Evolutionary conservation across 1,140 invertebrate species (phyloP).

Genomic region (Orius laevigatus): DNA sequence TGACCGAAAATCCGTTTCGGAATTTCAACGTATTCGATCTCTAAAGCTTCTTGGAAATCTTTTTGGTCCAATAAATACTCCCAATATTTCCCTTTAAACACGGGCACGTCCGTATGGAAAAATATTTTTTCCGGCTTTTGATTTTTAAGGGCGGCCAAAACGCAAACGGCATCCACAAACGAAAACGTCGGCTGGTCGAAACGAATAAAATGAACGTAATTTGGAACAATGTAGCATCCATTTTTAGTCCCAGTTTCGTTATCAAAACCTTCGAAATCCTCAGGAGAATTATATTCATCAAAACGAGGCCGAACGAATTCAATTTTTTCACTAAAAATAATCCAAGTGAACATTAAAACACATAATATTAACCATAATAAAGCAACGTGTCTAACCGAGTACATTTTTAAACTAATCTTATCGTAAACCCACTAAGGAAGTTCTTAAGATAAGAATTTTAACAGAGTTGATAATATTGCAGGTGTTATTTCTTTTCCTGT

Average conservation of each 20-base stretch:
- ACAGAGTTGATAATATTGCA: too few species aligned
- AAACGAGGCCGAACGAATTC: too few species aligned
- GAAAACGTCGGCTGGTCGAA: slow-evolving; percentile 12
- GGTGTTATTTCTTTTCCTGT: too few species aligned
- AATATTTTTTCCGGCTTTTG: slow-evolving; percentile 21
- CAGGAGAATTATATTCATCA: neutral
- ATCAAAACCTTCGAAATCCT: slow-evolving; percentile 19
- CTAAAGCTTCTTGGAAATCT: slow-evolving; percentile 13
- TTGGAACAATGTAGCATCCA: slow-evolving; percentile 19
- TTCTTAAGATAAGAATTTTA: too few species aligned
- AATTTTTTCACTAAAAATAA: too few species aligned
- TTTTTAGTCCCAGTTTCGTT: slow-evolving; percentile 17
- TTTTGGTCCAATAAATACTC: slow-evolving; percentile 13
- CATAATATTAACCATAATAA: too few species aligned
- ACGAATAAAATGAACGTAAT: slow-evolving; percentile 20
- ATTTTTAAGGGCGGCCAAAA: slow-evolving; percentile 20
- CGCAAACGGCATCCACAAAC: slow-evolving; percentile 18
- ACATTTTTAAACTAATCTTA: too few species aligned
- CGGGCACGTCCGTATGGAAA: slow-evolving; percentile 19
- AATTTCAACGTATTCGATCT: slow-evolving; percentile 14
- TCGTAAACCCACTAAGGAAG: too few species aligned
- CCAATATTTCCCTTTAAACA: slow-evolving; percentile 21
- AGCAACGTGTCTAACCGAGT: too few species aligned
- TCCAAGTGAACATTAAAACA: too few species aligned
- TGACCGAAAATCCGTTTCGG: slow-evolving; percentile 24